Percentiles rank a stretch among this genome's conserved stretches.
phyloP scores from a whole-genome alignment of 2,888 invertebrate genomes.

The Tubulanus polymorphus region DNA sequence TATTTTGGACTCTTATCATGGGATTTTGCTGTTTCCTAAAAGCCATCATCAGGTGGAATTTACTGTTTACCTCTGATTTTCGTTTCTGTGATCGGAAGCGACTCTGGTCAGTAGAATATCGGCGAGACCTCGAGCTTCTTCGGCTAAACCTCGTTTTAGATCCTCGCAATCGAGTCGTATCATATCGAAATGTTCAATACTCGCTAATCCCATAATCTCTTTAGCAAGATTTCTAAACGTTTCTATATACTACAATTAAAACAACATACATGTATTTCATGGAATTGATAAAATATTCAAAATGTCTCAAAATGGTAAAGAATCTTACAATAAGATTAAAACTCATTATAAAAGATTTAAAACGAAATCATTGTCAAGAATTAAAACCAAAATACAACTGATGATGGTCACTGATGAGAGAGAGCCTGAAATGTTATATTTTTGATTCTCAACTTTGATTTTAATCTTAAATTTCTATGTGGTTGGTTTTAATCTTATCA shows the following conservation, averaged over 20 bases:
- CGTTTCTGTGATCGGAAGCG: constrained; percentile 47
- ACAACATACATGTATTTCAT: no score
- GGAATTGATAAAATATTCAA: constrained; percentile 2
- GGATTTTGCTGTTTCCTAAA: no score
- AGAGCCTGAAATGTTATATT: no score
- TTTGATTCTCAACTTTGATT: no score
- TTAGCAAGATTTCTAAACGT: constrained; percentile 44
- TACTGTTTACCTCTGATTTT: constrained; percentile 42
- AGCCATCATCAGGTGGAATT: no score
- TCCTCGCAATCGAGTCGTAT: constrained; percentile 53
- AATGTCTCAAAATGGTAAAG: not conserved
- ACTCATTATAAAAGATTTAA: no score
- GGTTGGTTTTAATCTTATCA: no score
- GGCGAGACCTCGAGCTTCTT: constrained; percentile 45
- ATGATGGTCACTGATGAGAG: no score
- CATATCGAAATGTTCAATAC: constrained; percentile 52
- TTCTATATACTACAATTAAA: constrained; percentile 44
- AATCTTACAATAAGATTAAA: not conserved
- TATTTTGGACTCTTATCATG: no score
- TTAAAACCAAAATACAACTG: no score
- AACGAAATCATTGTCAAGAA: no score
- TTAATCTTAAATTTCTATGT: no score
- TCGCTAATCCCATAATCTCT: constrained; percentile 49
- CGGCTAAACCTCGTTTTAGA: constrained; percentile 50
- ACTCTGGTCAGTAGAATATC: constrained; percentile 47